Percentiles rank a stretch among this genome's conserved stretches.
These are phyloP conservation scores for Heliangelus exortis DNA, from an alignment of 2,797 vertebrate genomes.

Conservation along the genomic window DNA sequence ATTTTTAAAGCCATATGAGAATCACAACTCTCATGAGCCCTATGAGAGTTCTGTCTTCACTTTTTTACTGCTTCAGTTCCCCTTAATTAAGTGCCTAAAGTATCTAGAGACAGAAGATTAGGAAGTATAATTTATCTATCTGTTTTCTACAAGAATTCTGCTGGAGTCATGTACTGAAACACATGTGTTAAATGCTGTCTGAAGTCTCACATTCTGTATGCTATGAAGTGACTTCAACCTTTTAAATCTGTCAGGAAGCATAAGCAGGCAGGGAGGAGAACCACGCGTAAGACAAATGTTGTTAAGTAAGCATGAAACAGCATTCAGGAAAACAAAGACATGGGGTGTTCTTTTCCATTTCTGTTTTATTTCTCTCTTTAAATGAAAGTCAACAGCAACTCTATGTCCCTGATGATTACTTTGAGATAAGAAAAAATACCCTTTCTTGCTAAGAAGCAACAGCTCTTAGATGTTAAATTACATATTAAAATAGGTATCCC, in stretches of 20 bases:
- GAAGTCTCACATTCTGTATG: background rate
- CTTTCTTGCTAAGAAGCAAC: background rate
- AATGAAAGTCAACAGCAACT: background rate
- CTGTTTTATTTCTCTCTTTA: background rate
- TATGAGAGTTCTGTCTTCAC: background rate
- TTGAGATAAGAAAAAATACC: background rate
- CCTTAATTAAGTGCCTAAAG: constrained; percentile 21
- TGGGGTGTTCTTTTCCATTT: background rate
- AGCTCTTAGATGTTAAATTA: background rate
- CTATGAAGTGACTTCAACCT: background rate
- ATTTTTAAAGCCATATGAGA: background rate
- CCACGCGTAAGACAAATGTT: background rate
- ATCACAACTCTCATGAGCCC: background rate
- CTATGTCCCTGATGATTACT: background rate
- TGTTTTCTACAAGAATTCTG: background rate
- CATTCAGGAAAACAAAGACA: background rate
- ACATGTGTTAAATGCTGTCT: background rate
- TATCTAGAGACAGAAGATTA: background rate
- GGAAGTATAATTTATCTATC: background rate
- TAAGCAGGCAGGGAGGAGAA: background rate
- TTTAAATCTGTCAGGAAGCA: background rate
- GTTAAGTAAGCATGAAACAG: background rate
- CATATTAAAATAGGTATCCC: background rate
- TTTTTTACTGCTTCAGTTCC: background rate
- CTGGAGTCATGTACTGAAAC: background rate